phyloP scores from a whole-genome alignment of 2,797 vertebrate genomes.

The Scomberomorus guttatus region DNA sequence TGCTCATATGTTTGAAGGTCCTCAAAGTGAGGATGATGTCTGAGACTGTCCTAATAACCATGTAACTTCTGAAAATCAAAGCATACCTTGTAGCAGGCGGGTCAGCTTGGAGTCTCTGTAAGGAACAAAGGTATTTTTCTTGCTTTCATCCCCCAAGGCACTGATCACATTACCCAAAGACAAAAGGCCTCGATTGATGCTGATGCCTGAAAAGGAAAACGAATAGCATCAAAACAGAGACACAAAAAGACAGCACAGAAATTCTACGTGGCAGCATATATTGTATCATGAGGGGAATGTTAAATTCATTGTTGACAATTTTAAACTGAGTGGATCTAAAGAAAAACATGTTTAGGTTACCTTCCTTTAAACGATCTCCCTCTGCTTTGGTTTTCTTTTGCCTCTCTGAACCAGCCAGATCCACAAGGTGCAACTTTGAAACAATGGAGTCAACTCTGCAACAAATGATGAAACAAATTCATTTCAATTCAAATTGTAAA shows the following conservation, averaged over 20 bases:
- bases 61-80: constrained; percentile 51
- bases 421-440: constrained; percentile 95
- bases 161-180: constrained; percentile 93
- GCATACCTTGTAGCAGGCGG: constrained; percentile 90
- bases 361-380: constrained; percentile 96
- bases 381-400: constrained; percentile 99
- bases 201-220: constrained; percentile 88
- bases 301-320: background rate
- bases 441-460: constrained; percentile 87
- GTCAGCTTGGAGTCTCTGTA: constrained; percentile 95
- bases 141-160: constrained; percentile 92
- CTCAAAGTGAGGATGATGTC: constrained; percentile 13
- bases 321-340: background rate
- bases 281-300: background rate
- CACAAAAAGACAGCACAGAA: background rate
- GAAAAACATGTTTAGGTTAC: constrained; percentile 72
- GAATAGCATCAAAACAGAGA: constrained; percentile 33
- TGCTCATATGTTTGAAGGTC: constrained; percentile 7
- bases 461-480: constrained; percentile 21
- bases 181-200: constrained; percentile 95
- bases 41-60: constrained; percentile 12
- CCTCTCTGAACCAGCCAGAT: constrained; percentile 96
- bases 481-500: background rate
- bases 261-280: background rate
- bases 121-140: constrained; percentile 90